A percentile compares a stretch with the other conserved stretches of the same genome.
These are phyloP conservation scores for Dasysyrphus tricinctus DNA, from an alignment of 2,888 invertebrate genomes.

Conservation along the genomic window DNA sequence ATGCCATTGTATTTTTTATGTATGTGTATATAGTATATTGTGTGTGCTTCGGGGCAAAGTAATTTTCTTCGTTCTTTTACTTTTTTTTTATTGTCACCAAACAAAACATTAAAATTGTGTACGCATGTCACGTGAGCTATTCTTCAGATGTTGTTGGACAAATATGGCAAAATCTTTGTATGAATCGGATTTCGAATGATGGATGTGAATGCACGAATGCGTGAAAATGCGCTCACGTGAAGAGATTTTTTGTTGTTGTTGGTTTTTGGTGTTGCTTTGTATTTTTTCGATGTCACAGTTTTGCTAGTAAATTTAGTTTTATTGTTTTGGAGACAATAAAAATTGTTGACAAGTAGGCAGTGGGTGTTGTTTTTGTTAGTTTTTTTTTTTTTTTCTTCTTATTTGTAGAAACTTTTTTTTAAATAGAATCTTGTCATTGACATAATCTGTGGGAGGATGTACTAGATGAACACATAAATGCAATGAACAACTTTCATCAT, in stretches of 20 bases:
- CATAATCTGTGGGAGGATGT: slow-evolving; percentile 44
- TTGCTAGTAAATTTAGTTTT: slow-evolving; percentile 48
- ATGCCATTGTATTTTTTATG: slow-evolving; percentile 47
- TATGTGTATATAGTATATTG: slow-evolving; percentile 12
- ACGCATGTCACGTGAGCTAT: slow-evolving; percentile 74
- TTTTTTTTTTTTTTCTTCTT: background rate
- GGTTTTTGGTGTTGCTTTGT: background rate
- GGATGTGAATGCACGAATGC: slow-evolving; percentile 67
- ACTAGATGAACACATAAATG: background rate
- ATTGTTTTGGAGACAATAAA: slow-evolving; percentile 57
- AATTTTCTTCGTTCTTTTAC: slow-evolving; percentile 1
- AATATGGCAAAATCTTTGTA: slow-evolving; percentile 73
- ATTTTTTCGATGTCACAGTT: slow-evolving; percentile 12
- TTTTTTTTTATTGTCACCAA: slow-evolving; percentile 41
- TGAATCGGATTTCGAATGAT: slow-evolving; percentile 63
- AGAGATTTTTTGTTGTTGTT: background rate
- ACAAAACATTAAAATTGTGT: slow-evolving; percentile 71
- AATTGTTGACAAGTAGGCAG: slow-evolving; percentile 52
- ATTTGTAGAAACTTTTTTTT: slow-evolving; percentile 49
- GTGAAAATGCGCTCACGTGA: slow-evolving; percentile 67
- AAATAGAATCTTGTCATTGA: slow-evolving; percentile 45
- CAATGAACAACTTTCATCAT: slow-evolving; percentile 51
- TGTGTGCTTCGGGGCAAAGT: slow-evolving; percentile 28
- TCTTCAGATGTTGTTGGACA: slow-evolving; percentile 71
- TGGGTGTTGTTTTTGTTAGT: slow-evolving; percentile 54